A percentile compares a stretch with the other conserved stretches of the same genome.
Conservation (phyloP, 1,140 invertebrate species). For the Bombus vancouverensis region DNA sequence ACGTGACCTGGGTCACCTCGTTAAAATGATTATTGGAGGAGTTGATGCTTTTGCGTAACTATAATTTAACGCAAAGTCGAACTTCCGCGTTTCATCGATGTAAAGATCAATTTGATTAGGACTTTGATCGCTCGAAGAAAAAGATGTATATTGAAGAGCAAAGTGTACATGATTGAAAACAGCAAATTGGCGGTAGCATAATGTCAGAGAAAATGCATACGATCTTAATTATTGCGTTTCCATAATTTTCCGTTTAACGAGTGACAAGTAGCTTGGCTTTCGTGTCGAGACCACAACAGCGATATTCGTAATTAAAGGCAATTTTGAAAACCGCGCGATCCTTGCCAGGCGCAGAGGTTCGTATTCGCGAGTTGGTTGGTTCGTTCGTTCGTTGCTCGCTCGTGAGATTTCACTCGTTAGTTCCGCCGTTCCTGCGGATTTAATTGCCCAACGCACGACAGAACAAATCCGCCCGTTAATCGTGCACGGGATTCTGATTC, state of each 20-base stretch:
- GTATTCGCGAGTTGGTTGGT: not conserved
- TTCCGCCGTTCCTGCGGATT: conserved; percentile 33
- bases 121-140: not conserved
- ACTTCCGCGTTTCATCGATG: not conserved
- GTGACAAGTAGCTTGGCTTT: conserved; percentile 28
- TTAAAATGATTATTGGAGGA: conserved; percentile 40
- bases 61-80: not conserved
- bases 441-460: conserved; percentile 44
- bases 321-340: conserved; percentile 50
- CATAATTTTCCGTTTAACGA: conserved; percentile 32
- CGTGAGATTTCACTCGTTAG: conserved; percentile 49
- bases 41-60: not conserved
- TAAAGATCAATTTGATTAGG: not conserved
- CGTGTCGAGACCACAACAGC: conserved; percentile 1
- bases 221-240: conserved; percentile 34
- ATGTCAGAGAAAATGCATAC: not conserved
- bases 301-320: conserved; percentile 56
- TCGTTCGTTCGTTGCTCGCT: not conserved
- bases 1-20: conserved; percentile 18
- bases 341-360: conserved; percentile 26
- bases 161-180: not conserved
- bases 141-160: not conserved
- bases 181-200: not conserved
- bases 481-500: conserved; percentile 44
- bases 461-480: conserved; percentile 46